phyloP scores from a whole-genome alignment of 2,797 vertebrate species.

The Cephalopachus bancanus region DNA sequence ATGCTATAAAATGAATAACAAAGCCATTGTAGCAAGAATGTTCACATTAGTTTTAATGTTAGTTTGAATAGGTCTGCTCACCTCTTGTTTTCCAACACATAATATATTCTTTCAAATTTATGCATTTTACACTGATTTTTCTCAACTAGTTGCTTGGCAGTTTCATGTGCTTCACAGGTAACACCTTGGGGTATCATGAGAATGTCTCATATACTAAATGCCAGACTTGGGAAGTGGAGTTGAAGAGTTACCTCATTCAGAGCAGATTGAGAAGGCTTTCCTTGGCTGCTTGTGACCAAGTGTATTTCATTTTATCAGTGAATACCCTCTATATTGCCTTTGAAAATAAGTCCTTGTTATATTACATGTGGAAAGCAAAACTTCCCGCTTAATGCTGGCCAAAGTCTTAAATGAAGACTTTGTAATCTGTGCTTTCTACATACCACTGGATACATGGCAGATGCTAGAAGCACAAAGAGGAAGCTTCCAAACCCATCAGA shows the following conservation, averaged over 20 bases:
- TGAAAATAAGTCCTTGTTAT: neutral
- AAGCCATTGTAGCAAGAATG: neutral
- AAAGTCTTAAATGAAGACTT: neutral
- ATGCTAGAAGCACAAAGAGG: neutral
- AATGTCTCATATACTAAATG: neutral
- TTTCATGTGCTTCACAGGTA: neutral
- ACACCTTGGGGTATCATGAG: neutral
- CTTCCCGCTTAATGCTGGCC: neutral
- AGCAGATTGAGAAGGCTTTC: neutral
- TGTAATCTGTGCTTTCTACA: neutral
- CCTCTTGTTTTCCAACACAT: neutral
- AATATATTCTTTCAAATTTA: neutral
- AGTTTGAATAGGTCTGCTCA: neutral
- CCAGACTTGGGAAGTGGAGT: fast-evolving
- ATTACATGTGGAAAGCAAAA: neutral
- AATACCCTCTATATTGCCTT: fast-evolving
- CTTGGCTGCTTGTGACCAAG: neutral
- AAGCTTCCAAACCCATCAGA: neutral
- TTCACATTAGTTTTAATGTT: neutral
- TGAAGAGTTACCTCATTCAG: neutral
- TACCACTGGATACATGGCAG: neutral
- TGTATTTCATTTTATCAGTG: neutral
- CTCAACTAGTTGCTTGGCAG: neutral
- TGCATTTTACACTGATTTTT: neutral
- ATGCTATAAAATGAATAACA: neutral